Percentiles rank a stretch among this genome's conserved stretches.
phyloP scores from a whole-genome alignment of 2,113 vertebrate genomes.

The Aythya baeri region DNA sequence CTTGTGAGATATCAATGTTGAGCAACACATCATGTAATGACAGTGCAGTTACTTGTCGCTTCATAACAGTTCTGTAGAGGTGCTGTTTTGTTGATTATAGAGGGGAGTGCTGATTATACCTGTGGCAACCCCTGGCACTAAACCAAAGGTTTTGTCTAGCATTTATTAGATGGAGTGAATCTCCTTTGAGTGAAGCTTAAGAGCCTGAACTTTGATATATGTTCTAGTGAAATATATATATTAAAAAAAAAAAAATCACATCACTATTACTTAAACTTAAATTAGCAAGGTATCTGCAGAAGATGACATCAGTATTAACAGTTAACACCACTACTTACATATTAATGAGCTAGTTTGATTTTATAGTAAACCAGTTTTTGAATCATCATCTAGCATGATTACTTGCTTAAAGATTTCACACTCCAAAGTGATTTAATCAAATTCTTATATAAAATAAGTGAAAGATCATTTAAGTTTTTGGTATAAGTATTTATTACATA shows the following conservation, averaged over 20 bases:
- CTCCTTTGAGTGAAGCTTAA: not conserved
- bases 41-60: fast-evolving
- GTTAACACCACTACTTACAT: not conserved
- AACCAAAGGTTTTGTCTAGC: not conserved
- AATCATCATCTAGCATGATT: not conserved
- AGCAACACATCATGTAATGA: not conserved
- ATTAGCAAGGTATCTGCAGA: not conserved
- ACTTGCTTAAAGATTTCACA: not conserved
- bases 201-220: not conserved
- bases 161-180: not conserved
- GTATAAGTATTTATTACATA: slow-evolving; percentile 9
- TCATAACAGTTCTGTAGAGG: not conserved
- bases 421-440: not conserved
- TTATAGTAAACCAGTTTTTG: not conserved
- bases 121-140: not conserved
- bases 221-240: not conserved
- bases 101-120: not conserved
- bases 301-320: not conserved
- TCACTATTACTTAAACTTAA: not conserved
- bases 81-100: not conserved
- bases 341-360: not conserved
- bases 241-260: not conserved
- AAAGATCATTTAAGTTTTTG: not conserved
- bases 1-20: not conserved
- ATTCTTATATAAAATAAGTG: not conserved